Percentiles rank a stretch among this genome's conserved stretches.
Evolutionary conservation across 1,140 invertebrate species (phyloP).

Genomic region (Sinella curviseta): DNA sequence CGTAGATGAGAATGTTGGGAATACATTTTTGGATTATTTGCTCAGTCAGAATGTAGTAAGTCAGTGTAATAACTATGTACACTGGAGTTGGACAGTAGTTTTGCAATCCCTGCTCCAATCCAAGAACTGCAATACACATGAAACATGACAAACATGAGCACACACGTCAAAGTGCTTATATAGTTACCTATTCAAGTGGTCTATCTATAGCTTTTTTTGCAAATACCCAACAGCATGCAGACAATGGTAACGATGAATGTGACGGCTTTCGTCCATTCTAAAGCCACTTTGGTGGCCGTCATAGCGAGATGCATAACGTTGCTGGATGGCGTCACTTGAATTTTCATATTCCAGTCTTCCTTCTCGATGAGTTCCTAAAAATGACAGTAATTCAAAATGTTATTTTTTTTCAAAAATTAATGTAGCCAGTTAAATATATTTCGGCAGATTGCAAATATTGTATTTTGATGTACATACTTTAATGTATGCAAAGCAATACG

Average conservation of each 20-base stretch:
- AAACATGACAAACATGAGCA: not conserved
- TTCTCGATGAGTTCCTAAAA: conserved; percentile 65
- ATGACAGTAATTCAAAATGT: not conserved
- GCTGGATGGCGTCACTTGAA: conserved; percentile 70
- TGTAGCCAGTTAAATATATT: no score
- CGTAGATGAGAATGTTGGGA: conserved; percentile 35
- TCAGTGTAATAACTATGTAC: conserved; percentile 67
- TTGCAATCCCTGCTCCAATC: conserved; percentile 71
- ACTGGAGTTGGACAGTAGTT: conserved; percentile 68
- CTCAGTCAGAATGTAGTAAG: conserved; percentile 73
- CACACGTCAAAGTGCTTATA: not conserved
- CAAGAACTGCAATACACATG: conserved; percentile 60
- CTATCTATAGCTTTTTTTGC: not conserved
- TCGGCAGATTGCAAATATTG: not conserved
- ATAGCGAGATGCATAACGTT: conserved; percentile 75
- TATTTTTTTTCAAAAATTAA: conserved; percentile 22
- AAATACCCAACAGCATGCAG: conserved; percentile 64
- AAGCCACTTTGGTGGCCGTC: conserved; percentile 75
- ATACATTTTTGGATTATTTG: conserved; percentile 57
- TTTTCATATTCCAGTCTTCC: conserved; percentile 73
- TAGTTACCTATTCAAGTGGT: no score
- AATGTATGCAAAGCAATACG: conserved; percentile 73
- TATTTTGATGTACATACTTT: conserved; percentile 51
- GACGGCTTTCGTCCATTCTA: conserved; percentile 79
- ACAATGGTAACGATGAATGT: conserved; percentile 77